phyloP scores from a whole-genome alignment of 2,113 vertebrate genomes.

The Stigmatopora argus region DNA sequence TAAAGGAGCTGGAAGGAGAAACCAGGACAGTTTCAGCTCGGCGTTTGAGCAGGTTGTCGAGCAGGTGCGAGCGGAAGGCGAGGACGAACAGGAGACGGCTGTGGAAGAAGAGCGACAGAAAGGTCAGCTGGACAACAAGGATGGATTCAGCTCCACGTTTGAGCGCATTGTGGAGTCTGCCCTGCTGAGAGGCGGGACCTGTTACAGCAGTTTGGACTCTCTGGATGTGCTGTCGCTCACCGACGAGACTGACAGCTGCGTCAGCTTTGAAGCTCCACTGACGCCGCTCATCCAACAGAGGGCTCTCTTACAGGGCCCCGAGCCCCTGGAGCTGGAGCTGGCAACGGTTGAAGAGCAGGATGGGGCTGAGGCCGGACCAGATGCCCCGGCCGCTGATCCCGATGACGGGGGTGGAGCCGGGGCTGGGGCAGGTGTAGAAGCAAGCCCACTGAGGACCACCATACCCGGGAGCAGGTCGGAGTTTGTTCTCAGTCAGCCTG shows the following conservation, averaged over 20 bases:
- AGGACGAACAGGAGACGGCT: constrained; percentile 75
- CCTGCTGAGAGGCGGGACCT: constrained; percentile 84
- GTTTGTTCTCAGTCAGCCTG: constrained; percentile 83
- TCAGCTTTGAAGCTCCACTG: constrained; percentile 92
- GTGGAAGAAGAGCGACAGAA: constrained; percentile 70
- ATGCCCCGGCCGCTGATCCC: constrained; percentile 48
- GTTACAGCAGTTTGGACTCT: constrained; percentile 95
- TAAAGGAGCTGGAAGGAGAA: constrained; percentile 57
- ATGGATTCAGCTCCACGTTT: constrained; percentile 92
- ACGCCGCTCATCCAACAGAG: constrained; percentile 94
- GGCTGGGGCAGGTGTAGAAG: constrained; percentile 63
- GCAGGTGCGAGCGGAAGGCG: constrained; percentile 52
- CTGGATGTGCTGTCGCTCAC: constrained; percentile 91
- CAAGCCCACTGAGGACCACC: constrained; percentile 83
- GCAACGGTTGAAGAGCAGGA: constrained; percentile 72
- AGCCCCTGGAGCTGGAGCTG: constrained; percentile 79
- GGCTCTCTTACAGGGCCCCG: constrained; percentile 79
- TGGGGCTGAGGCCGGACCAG: constrained; percentile 71
- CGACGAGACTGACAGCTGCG: constrained; percentile 93
- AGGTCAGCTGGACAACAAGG: constrained; percentile 78
- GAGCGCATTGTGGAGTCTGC: constrained; percentile 96
- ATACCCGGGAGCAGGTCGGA: constrained; percentile 92
- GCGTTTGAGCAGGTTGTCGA: constrained; percentile 93
- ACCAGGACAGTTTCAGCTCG: constrained; percentile 89
- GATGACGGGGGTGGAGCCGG: constrained; percentile 29